These are phyloP conservation scores for Ptychodera flava DNA, from an alignment of 35 echinoderm and acorn worm genomes.

Conservation along the genomic window DNA sequence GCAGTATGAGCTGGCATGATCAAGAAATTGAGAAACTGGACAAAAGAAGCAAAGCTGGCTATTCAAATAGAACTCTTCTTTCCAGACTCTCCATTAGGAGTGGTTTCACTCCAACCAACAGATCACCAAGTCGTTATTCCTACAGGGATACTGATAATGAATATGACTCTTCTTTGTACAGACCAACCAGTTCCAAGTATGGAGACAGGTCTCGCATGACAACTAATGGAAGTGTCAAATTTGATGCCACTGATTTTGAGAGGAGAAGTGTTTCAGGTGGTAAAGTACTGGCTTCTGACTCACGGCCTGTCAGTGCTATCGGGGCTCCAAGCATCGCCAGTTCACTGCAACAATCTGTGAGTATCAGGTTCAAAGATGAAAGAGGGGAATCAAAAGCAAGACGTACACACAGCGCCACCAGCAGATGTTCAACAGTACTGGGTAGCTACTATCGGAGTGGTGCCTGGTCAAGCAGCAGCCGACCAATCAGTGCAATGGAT, in stretches of 20 bases:
- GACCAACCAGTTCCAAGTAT: neutral
- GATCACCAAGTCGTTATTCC: neutral
- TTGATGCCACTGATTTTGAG: neutral
- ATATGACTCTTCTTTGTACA: neutral
- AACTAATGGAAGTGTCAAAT: neutral
- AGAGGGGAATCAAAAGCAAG: neutral
- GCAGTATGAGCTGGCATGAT: constrained; percentile 66
- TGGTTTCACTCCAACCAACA: neutral
- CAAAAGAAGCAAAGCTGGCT: constrained; percentile 5
- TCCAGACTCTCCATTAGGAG: neutral
- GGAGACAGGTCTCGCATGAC: neutral
- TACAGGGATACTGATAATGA: neutral
- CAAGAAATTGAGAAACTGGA: constrained; percentile 39
- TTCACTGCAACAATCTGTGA: neutral
- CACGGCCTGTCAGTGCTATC: neutral
- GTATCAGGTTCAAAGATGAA: neutral
- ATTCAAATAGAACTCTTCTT: neutral
- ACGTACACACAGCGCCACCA: neutral
- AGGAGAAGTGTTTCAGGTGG: neutral
- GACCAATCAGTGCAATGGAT: constrained; percentile 40
- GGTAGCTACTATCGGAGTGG: neutral
- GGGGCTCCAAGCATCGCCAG: neutral
- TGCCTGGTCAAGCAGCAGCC: neutral
- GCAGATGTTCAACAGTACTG: neutral
- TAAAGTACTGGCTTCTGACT: too few relatives aligned